These are phyloP conservation scores for Timema cristinae DNA, from an alignment of 2,888 invertebrate genomes.

Conservation along the genomic window DNA sequence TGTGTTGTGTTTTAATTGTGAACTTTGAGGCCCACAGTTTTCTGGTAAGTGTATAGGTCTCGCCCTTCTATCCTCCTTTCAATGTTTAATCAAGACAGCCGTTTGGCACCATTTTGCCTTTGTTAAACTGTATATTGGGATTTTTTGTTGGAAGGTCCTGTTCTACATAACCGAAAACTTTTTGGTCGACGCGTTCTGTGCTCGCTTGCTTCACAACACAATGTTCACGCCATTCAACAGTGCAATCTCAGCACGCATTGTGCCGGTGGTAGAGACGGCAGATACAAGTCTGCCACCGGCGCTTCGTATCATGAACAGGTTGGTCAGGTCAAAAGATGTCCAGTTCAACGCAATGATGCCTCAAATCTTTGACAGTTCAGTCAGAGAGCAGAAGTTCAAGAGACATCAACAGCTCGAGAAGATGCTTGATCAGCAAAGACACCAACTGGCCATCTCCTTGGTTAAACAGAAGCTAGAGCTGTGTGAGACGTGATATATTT, in stretches of 20 bases:
- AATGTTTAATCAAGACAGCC: too few relatives aligned
- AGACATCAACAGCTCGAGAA: not conserved
- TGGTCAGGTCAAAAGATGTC: not conserved
- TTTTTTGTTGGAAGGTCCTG: not conserved
- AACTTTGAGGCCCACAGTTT: too few relatives aligned
- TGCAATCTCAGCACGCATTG: not conserved
- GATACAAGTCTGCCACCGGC: not conserved
- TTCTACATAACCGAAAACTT: slow-evolving; percentile 11
- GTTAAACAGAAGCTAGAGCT: not conserved
- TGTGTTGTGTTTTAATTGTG: too few relatives aligned
- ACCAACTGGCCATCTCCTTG: not conserved
- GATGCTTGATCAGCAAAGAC: not conserved
- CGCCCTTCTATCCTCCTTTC: too few relatives aligned
- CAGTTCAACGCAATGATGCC: slow-evolving; percentile 1
- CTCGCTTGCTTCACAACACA: not conserved
- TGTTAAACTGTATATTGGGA: not conserved
- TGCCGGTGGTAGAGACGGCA: not conserved
- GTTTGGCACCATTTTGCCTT: too few relatives aligned
- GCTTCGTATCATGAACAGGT: slow-evolving; percentile 7
- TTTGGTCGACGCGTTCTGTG: not conserved
- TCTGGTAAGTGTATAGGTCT: too few relatives aligned
- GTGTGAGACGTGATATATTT: not conserved
- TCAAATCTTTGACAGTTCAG: not conserved
- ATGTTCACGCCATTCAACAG: not conserved
- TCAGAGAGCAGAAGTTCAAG: not conserved